These are phyloP conservation scores for Entosphenus tridentatus DNA, from an alignment of 2,113 vertebrate species.

Conservation along the genomic window DNA sequence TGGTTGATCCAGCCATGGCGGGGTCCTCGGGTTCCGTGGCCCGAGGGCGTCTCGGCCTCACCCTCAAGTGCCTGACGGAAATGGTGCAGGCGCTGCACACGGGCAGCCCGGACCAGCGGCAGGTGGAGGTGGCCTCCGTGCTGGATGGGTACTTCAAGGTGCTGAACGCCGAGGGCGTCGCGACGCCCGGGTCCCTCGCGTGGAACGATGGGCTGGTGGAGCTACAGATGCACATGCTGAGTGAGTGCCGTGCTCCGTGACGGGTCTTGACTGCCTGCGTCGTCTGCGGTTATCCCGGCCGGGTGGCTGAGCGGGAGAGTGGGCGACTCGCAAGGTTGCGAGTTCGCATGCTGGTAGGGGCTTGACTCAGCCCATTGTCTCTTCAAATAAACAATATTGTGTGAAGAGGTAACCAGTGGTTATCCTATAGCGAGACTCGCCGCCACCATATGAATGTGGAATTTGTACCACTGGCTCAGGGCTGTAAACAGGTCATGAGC, in stretches of 20 bases:
- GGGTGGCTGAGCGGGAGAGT: too few relatives aligned
- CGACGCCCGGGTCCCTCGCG: conserved; percentile 18
- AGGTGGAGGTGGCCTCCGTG: conserved; percentile 38
- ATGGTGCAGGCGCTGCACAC: conserved; percentile 53
- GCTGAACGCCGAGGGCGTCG: conserved; percentile 55
- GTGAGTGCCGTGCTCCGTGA: conserved; percentile 22
- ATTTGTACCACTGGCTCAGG: too few relatives aligned
- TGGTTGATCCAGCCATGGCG: conserved; percentile 31
- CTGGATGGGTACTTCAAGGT: conserved; percentile 61
- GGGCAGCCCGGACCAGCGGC: conserved; percentile 35
- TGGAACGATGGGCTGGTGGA: conserved; percentile 48
- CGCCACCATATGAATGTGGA: too few relatives aligned
- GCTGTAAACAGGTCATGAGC: too few relatives aligned
- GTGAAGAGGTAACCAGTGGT: too few relatives aligned
- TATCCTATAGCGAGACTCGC: too few relatives aligned
- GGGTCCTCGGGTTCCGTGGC: conserved; percentile 20
- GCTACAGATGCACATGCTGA: conserved; percentile 59
- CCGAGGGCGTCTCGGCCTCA: conserved; percentile 20
- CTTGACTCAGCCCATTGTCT: too few relatives aligned
- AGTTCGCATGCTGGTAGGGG: too few relatives aligned
- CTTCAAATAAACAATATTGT: too few relatives aligned
- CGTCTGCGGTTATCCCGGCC: too few relatives aligned
- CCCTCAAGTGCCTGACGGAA: conserved; percentile 35
- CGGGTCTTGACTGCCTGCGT: too few relatives aligned
- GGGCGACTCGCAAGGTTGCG: too few relatives aligned